Conservation (phyloP, 2,888 invertebrate species). For the Cantharis nigra region DNA sequence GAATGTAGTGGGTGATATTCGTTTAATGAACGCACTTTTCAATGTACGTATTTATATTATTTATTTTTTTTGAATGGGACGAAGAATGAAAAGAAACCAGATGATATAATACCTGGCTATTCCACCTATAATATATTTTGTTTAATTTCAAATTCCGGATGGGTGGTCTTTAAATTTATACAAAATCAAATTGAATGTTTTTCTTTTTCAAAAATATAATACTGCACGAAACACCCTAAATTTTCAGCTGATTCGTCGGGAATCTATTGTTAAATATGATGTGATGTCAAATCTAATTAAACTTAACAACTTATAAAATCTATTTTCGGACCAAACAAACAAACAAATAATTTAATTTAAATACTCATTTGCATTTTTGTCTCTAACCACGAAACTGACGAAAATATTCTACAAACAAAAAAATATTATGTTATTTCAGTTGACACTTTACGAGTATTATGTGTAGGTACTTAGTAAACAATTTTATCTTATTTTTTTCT, state of each 20-base stretch:
- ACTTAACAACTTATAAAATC: background rate
- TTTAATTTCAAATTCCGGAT: background rate
- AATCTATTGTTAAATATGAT: background rate
- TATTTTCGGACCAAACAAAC: background rate
- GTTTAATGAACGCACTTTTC: slow-evolving; percentile 1
- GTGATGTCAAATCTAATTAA: background rate
- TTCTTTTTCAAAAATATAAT: background rate
- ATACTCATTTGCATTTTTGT: background rate
- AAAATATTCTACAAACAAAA: background rate
- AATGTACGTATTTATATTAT: slow-evolving; percentile 5
- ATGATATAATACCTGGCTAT: background rate
- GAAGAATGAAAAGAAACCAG: background rate
- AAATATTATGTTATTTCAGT: background rate
- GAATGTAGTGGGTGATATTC: background rate
- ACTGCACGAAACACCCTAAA: too few relatives aligned
- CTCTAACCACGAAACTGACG: background rate
- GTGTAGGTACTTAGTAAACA: background rate
- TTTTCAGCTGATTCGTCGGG: background rate
- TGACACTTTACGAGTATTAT: background rate
- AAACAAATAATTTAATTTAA: background rate
- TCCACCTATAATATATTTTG: background rate
- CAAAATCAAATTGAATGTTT: background rate
- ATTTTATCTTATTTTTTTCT: background rate
- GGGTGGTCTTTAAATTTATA: background rate
- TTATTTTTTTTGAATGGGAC: background rate